Evolutionary conservation across 2,113 vertebrate species (phyloP).

Genomic region (Phodopus roborovskii): DNA sequence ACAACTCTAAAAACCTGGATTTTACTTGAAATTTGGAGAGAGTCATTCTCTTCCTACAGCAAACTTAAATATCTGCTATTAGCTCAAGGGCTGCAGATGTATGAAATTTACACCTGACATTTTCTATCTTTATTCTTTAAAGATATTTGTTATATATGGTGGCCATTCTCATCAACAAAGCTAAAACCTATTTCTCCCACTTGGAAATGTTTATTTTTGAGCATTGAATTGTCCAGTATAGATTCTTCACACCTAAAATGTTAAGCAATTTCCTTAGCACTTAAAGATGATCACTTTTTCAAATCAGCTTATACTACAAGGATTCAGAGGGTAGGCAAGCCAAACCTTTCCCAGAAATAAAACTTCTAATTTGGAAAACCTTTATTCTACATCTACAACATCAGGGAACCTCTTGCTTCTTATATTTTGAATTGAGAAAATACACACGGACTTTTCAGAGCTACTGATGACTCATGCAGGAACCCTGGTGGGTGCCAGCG

Average conservation of each 20-base stretch:
- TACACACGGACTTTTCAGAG: conserved; percentile 10
- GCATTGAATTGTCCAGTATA: not conserved
- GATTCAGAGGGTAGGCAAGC: not conserved
- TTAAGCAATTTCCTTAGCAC: not conserved
- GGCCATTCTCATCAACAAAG: not conserved
- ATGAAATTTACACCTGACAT: not conserved
- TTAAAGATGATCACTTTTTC: not conserved
- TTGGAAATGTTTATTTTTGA: not conserved
- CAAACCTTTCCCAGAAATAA: not conserved
- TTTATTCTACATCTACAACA: not conserved
- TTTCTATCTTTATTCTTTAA: not conserved
- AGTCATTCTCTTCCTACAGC: not conserved
- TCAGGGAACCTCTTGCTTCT: conserved; percentile 56
- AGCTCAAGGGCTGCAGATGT: not conserved
- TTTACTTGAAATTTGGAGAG: not conserved
- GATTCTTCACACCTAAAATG: not conserved
- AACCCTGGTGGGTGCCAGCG: not conserved
- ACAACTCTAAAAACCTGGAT: not conserved
- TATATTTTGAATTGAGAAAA: not conserved
- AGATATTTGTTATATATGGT: not conserved
- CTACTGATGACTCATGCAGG: conserved; percentile 81
- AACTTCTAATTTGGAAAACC: conserved; percentile 11
- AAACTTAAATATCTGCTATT: not conserved
- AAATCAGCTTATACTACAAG: not conserved
- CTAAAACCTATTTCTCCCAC: not conserved